A percentile compares a stretch with the other conserved stretches of the same genome.
Conservation (phyloP, 2,797 vertebrate genomes). For the Neopelma chrysocephalum region DNA sequence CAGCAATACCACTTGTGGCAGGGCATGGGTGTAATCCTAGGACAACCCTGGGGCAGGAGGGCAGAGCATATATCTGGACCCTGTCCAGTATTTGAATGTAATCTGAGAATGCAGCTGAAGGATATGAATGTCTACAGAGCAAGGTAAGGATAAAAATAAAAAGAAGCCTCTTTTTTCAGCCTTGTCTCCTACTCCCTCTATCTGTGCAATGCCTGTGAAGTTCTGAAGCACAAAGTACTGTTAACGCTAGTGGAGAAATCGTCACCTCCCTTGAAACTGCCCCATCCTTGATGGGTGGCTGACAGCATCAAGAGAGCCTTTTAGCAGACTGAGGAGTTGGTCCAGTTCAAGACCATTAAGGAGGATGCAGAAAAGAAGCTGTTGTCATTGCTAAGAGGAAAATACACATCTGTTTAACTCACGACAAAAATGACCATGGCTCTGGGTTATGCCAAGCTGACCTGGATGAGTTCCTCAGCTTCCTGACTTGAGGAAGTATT, state of each 20-base stretch:
- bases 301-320: not conserved
- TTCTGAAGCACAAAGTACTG: not conserved
- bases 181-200: not conserved
- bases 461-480: too few species aligned
- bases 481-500: too few species aligned
- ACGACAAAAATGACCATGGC: rapidly evolving
- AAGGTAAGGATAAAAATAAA: not conserved
- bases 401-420: not conserved
- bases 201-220: not conserved
- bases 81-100: not conserved
- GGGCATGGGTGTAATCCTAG: not conserved
- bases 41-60: not conserved
- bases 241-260: not conserved
- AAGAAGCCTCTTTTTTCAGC: not conserved
- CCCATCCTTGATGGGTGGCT: not conserved
- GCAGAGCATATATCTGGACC: not conserved
- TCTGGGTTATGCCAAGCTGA: not conserved
- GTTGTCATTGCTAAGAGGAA: not conserved
- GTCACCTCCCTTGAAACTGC: not conserved
- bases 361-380: not conserved
- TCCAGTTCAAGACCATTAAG: not conserved
- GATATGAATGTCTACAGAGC: not conserved
- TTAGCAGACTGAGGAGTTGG: not conserved
- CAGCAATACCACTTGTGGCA: not conserved
- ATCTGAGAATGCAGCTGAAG: not conserved